Evolutionary conservation across 1,140 invertebrate species (phyloP), one percentile per base, ranked within the genome.

Genomic region (Dicyema japonicum): DNA sequence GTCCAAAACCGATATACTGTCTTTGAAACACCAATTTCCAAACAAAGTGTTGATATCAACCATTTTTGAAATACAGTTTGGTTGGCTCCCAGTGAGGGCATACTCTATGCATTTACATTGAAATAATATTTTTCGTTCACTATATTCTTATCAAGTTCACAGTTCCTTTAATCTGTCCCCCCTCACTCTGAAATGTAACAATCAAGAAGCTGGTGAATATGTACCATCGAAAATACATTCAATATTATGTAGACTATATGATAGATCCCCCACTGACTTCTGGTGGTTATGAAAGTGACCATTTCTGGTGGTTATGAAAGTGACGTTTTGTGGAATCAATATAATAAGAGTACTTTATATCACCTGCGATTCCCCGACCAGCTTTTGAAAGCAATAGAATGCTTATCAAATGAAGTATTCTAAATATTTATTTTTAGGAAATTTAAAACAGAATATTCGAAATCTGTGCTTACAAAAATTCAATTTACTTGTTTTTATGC

Each of bases 191-290:
- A 41, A 62, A 62, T 40, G 85, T 97, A 46, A 97, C 88, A 56
- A 97, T 97, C 57, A 97, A 88, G 62, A 97, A 97, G 75, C 88
- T 88, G 39, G 97, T 85, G 61, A 97, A 97, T 54, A 97, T 97
- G 58, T 97, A 97, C 82, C 82, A 94, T 94, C 59, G 92, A 94
- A 39, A 58, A 57, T 11, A 50, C 51, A 22, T 52, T 47, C 28
- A 49, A 88, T 52, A 97, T 92, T 44, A 97, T 94, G 54, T 92
- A 97, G 50, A 88, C 71, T 39, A 97, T 92, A 55, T 88, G 97
- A 57, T 88, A 97, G 37, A 80, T 65, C 40, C 85, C n/a, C 80
- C 34, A 94, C 78, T 39, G 78, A 68, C 41, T 78, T 82, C 49
- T 82, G 66, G 56, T 74, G 80, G 57, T 97, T 94, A 55, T 85